Evolutionary conservation across 2,888 invertebrate species (phyloP).

Genomic region (Serrognathus titanus): DNA sequence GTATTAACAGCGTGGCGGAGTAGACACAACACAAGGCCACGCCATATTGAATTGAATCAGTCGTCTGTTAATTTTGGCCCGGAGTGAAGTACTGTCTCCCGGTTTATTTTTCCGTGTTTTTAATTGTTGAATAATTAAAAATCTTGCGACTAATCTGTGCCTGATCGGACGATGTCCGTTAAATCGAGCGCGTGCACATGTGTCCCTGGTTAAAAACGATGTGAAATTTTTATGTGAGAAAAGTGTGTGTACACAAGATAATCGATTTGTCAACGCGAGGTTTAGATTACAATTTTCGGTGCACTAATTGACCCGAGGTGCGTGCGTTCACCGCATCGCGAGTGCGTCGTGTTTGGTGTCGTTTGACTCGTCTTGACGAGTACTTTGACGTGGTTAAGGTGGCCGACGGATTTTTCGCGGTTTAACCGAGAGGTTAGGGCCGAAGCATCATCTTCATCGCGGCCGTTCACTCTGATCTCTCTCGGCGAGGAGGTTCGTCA

Average conservation of each 20-base stretch:
- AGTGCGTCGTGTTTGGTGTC: conserved; percentile 47
- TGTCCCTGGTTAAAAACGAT: conserved; percentile 20
- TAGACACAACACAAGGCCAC: conserved; percentile 52
- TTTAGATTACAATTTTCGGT: conserved; percentile 54
- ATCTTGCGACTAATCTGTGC: background rate
- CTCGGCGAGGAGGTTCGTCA: conserved; percentile 24
- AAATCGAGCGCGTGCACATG: conserved; percentile 2
- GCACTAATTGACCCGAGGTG: conserved; percentile 53
- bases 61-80: conserved; percentile 56
- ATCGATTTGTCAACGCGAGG: conserved; percentile 56
- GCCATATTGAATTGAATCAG: conserved; percentile 61
- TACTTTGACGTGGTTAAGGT: conserved; percentile 17
- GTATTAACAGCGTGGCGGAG: conserved; percentile 28
- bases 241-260: conserved; percentile 48
- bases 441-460: conserved; percentile 16
- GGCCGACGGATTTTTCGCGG: conserved; percentile 23
- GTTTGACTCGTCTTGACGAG: conserved; percentile 35
- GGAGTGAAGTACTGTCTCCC: conserved; percentile 43
- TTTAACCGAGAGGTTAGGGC: conserved; percentile 22
- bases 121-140: conserved; percentile 17
- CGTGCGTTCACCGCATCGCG: conserved; percentile 39
- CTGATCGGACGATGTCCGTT: background rate
- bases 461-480: conserved; percentile 35
- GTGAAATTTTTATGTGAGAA: conserved; percentile 32
- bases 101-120: conserved; percentile 40